Percentiles rank a stretch among this genome's conserved stretches.
Conservation (phyloP, 2,888 invertebrate genomes). For the Acanthosoma haemorrhoidale region DNA sequence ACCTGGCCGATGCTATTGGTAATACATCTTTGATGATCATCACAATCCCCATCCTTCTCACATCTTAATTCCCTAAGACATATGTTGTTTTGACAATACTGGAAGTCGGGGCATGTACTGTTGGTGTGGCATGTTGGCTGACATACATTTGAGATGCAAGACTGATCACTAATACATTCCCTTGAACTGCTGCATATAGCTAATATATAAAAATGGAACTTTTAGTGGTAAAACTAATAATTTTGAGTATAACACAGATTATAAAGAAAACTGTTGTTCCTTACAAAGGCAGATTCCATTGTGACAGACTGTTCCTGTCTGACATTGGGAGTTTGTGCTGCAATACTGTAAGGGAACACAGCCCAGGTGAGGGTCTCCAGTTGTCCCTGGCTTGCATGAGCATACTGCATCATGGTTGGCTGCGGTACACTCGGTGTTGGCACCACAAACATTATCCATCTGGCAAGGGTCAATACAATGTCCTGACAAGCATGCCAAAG, state of each 20-base stretch:
- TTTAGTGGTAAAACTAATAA: too few species aligned
- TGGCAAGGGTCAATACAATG: conserved; percentile 78
- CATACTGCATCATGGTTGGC: conserved; percentile 76
- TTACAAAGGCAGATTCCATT: conserved; percentile 73
- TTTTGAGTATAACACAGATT: too few species aligned
- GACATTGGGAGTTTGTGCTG: conserved; percentile 71
- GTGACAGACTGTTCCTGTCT: conserved; percentile 75
- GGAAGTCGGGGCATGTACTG: conserved; percentile 75
- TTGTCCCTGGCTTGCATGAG: conserved; percentile 74
- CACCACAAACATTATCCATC: conserved; percentile 75
- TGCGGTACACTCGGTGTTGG: conserved; percentile 68
- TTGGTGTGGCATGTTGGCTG: conserved; percentile 76
- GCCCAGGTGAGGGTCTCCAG: conserved; percentile 79
- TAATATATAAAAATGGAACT: conserved; percentile 47
- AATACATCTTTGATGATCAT: conserved; percentile 64
- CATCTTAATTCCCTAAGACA: conserved; percentile 80
- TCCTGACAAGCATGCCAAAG: conserved; percentile 68
- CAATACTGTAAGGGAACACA: conserved; percentile 81
- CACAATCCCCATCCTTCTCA: conserved; percentile 65
- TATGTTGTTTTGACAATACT: conserved; percentile 76
- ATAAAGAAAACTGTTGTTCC: too few species aligned
- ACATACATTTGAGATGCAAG: conserved; percentile 80
- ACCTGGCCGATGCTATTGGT: conserved; percentile 62
- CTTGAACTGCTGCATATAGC: conserved; percentile 72
- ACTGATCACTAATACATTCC: conserved; percentile 78